phyloP scores from a whole-genome alignment of 2,888 invertebrate genomes.

The Andrena marginata region DNA sequence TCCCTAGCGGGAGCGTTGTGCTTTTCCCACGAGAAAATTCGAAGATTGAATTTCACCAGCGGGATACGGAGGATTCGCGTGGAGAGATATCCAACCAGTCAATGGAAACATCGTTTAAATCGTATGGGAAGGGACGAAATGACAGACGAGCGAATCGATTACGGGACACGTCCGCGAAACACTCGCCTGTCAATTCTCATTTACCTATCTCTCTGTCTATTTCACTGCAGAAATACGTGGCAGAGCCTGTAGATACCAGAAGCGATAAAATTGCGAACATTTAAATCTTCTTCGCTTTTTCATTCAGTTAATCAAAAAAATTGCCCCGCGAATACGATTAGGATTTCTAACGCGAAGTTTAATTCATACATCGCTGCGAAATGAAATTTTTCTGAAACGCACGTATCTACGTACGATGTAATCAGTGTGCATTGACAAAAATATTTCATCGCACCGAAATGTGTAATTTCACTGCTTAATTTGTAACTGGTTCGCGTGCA shows the following conservation, averaged over 20 bases:
- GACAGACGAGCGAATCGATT: slow-evolving; percentile 24
- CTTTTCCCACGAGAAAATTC: slow-evolving; percentile 51
- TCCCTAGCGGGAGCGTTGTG: slow-evolving; percentile 24
- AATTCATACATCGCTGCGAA: neutral
- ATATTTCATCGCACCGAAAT: neutral
- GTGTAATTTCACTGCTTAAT: slow-evolving; percentile 18
- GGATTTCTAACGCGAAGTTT: neutral
- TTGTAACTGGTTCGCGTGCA: neutral
- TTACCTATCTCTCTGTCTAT: neutral
- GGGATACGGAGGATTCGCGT: slow-evolving; percentile 24
- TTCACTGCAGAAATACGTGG: neutral
- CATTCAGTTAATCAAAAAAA: neutral
- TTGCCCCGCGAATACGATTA: neutral
- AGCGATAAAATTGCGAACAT: neutral
- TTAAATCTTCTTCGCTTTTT: no score
- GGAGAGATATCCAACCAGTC: slow-evolving; percentile 33
- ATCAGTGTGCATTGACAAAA: neutral
- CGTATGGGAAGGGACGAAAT: slow-evolving; percentile 19
- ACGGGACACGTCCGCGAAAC: slow-evolving; percentile 8
- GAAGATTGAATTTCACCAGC: slow-evolving; percentile 53
- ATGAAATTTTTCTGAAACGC: neutral
- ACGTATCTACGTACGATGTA: neutral
- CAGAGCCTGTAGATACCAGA: neutral
- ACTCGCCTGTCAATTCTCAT: slow-evolving; percentile 2
- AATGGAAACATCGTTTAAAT: slow-evolving; percentile 50